Conservation (phyloP, 1,140 invertebrate genomes). For the Caenorhabditis inopinata region DNA sequence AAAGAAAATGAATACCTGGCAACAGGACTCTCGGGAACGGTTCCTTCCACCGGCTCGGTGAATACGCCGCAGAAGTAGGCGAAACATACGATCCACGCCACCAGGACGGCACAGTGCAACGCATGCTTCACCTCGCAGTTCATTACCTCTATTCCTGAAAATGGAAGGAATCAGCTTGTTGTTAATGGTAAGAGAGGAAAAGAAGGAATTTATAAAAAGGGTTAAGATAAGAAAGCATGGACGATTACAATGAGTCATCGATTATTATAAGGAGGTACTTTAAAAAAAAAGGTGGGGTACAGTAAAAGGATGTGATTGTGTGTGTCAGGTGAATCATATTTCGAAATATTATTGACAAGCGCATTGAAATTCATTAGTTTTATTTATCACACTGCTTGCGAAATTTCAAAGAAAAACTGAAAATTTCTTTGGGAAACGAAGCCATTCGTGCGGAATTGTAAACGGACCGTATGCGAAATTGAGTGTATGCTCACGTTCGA, state of each 20-base stretch:
- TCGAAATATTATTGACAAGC: no score
- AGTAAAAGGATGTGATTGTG: no score
- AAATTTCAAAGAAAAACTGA: no score
- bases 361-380: no score
- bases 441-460: no score
- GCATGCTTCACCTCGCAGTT: constrained; percentile 50
- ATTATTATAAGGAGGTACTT: background rate
- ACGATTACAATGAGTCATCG: background rate
- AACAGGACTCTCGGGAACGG: constrained; percentile 27
- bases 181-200: no score
- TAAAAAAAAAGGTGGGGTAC: background rate
- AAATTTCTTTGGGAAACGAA: no score
- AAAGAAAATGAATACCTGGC: constrained; percentile 6
- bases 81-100: constrained; percentile 42
- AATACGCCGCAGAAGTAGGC: constrained; percentile 45
- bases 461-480: no score
- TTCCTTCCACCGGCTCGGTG: constrained; percentile 35
- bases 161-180: background rate
- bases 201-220: background rate
- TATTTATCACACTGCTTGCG: no score
- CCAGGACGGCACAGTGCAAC: constrained; percentile 38
- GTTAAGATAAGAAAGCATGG: background rate
- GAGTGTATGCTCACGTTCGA: no score
- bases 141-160: constrained; percentile 43
- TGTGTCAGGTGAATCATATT: no score